Base-by-base conservation (phyloP, 2,888 invertebrate species). In the Euplagia quadripunctaria region DNA sequence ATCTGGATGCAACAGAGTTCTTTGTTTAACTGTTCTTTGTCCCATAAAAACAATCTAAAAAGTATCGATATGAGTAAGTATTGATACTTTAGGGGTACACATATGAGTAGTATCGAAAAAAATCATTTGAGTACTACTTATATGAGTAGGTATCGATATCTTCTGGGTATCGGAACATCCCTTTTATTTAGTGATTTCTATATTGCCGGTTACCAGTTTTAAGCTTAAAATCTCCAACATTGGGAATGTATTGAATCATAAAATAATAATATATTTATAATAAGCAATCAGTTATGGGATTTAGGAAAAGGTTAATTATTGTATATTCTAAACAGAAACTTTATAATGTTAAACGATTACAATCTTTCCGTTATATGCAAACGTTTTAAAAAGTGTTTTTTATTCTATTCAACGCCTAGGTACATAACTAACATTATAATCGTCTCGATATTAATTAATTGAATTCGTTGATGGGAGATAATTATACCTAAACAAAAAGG, bases 41-140 rank as follows among this genome's bases (percentile, higher is more conserved):
- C 31, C 31, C 31, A 31, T 31, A 31, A 31, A 31, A 31, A 31
- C 31, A 51, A 16, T 51, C 17, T 17, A 2, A 61, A 68, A 7
- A 58, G 20, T 76, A 71, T 66, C 70, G 58, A 77, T 73, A 76
- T 77, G 70, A 64, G 70, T 79, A 65, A 69, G 77, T 75, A 79
- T 78, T 64, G 78, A 75, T 61, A 76, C 73, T 73, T 73, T 68
- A 46, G 46, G 46, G 8, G 46, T 46, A 46, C 11, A 4, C 8
- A 46, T 46, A 46, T 46, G 11, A 46, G 46, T 46, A 46, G 46
- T 4, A 46, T 46, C 46, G 46, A 46, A 46, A 46, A 9, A 46
- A 46, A 31, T 31, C 4, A 46, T 46, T 46, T 46, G 46, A 46
- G 46, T 46, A 46, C 46, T 46, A 46, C 9, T 9, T 9, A 46